Percentiles rank a stretch among this genome's conserved stretches.
phyloP scores from a whole-genome alignment of 2,113 vertebrate species.

The Hippocampus abdominalis region DNA sequence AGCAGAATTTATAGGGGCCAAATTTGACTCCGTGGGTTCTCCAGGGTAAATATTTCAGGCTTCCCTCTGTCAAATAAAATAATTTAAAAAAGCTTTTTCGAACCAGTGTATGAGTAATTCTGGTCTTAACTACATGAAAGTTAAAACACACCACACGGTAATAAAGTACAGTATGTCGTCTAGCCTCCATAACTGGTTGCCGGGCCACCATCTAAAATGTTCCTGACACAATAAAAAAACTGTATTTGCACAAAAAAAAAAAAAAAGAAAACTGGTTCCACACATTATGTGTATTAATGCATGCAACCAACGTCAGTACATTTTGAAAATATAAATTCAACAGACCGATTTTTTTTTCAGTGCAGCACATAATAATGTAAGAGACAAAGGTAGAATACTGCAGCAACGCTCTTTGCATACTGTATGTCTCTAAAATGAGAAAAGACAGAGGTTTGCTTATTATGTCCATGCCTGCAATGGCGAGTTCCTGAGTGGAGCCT shows the following conservation, averaged over 20 bases:
- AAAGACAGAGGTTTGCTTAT: conserved; percentile 45
- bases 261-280: no score
- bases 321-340: no score
- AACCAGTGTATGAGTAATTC: not conserved
- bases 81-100: not conserved
- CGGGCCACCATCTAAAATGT: not conserved
- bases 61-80: not conserved
- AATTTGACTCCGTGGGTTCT: no score
- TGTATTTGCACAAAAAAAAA: no score
- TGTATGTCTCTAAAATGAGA: conserved; percentile 26
- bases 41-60: no score
- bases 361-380: no score
- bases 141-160: not conserved
- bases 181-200: no score
- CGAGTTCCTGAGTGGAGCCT: conserved; percentile 54
- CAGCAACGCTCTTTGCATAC: conserved; percentile 26
- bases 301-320: no score
- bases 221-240: not conserved
- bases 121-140: not conserved
- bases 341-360: no score
- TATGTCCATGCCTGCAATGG: conserved; percentile 45
- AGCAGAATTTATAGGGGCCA: no score
- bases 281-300: no score
- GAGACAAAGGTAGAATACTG: not conserved
- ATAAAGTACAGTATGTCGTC: not conserved